phyloP scores from a whole-genome alignment of 2,113 vertebrate genomes.

The Sinocyclocheilus rhinocerous region DNA sequence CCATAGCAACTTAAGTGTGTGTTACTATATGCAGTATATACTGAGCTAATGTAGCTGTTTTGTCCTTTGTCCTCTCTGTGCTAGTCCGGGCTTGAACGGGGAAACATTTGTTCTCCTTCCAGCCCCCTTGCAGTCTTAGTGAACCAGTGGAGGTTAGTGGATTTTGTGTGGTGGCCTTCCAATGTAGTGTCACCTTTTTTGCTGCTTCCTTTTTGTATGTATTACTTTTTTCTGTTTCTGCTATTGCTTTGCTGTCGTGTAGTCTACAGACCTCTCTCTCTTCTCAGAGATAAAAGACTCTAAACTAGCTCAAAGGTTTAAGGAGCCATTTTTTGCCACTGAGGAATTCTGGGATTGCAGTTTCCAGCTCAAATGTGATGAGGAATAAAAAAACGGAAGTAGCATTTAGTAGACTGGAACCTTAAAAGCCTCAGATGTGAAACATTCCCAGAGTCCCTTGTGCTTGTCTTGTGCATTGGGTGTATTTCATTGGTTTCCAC shows the following conservation, averaged over 20 bases:
- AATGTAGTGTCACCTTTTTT: constrained; percentile 90
- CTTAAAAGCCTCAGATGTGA: constrained; percentile 87
- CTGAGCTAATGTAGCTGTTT: constrained; percentile 98
- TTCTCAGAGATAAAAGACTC: constrained; percentile 98
- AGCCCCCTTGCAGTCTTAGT: constrained; percentile 97
- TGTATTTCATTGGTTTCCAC: constrained; percentile 98
- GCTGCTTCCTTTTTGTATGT: constrained; percentile 92
- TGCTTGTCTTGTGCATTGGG: constrained; percentile 94
- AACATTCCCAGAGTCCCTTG: constrained; percentile 96
- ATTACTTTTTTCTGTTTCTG: constrained; percentile 81
- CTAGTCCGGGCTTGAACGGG: constrained; percentile 85
- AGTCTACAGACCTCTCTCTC: constrained; percentile 84
- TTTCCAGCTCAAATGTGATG: constrained; percentile 77
- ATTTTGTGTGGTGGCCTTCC: constrained; percentile 98
- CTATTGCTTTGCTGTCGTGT: constrained; percentile 99
- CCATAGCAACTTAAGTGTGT: constrained; percentile 98
- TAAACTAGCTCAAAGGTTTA: constrained; percentile 99
- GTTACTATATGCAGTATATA: constrained; percentile 99
- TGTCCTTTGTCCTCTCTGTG: constrained; percentile 99
- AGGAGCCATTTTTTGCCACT: constrained; percentile 93
- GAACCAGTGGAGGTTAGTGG: constrained; percentile 98
- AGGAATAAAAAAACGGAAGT: constrained; percentile 71
- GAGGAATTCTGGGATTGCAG: constrained; percentile 91
- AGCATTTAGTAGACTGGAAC: constrained; percentile 83
- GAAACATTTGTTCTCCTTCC: constrained; percentile 59